Conservation (phyloP, 35 echinoderm and acorn worm species). For the Diadema setosum region DNA sequence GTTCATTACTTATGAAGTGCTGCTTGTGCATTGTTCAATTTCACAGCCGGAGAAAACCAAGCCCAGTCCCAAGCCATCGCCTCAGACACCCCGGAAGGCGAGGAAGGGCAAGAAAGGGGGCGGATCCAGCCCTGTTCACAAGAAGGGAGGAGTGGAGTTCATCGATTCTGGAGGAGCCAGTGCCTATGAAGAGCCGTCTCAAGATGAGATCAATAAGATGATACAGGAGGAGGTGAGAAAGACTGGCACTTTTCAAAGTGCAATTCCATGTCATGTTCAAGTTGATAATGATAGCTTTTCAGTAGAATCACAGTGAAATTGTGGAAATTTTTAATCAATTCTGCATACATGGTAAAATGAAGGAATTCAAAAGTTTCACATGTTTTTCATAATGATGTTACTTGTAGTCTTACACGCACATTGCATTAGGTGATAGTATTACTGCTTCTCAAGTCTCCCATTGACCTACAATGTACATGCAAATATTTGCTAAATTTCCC, state of each 20-base stretch:
- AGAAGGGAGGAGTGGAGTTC: constrained; percentile 28
- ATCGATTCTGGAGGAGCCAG: constrained; percentile 44
- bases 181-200: constrained; percentile 59
- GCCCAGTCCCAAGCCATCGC: constrained; percentile 1
- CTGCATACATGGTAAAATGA: no score
- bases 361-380: no score
- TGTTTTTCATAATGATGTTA: no score
- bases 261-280: no score
- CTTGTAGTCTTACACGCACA: no score
- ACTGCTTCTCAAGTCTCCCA: no score
- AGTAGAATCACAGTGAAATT: no score
- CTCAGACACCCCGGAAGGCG: not conserved
- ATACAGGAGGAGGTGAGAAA: constrained; percentile 80
- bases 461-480: no score
- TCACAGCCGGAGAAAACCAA: constrained; percentile 1
- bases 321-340: no score
- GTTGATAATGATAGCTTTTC: no score
- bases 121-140: not conserved
- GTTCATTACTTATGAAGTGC: not conserved
- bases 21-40: not conserved
- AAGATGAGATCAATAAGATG: constrained; percentile 83
- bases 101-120: not conserved
- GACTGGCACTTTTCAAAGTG: not conserved
- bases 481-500: no score
- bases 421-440: no score